Percentiles rank a stretch among this genome's conserved stretches.
Evolutionary conservation across 2,797 vertebrate species (phyloP).

Genomic region (Poeciliopsis paucimaculata): DNA sequence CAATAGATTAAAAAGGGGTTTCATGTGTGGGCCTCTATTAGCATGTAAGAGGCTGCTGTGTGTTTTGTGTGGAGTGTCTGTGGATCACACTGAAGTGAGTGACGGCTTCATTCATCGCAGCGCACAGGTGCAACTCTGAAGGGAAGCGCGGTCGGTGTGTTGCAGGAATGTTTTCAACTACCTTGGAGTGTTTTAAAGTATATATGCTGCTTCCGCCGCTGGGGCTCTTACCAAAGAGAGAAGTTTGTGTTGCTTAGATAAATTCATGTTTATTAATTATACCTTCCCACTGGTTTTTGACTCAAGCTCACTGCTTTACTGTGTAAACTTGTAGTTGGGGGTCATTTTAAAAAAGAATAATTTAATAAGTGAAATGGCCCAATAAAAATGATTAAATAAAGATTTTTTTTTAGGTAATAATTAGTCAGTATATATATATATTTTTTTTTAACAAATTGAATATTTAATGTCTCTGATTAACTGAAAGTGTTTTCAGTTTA

Average conservation of each 20-base stretch:
- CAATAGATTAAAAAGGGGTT: slow-evolving; percentile 52
- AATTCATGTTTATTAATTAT: not conserved
- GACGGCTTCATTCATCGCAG: slow-evolving; percentile 12
- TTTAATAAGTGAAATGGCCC: not conserved
- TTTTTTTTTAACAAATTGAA: not conserved
- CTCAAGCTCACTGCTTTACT: not conserved
- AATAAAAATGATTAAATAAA: not conserved
- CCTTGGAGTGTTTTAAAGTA: slow-evolving; percentile 9
- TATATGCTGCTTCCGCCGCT: slow-evolving; percentile 11
- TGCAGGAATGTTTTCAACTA: slow-evolving; percentile 26
- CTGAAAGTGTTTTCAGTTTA: not conserved
- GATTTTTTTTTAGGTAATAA: not conserved
- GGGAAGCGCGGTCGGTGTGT: slow-evolving; percentile 15
- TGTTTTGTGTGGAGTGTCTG: slow-evolving; percentile 48
- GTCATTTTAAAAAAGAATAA: not conserved
- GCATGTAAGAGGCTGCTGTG: slow-evolving; percentile 44
- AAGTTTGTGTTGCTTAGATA: slow-evolving; percentile 12
- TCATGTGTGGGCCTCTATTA: slow-evolving; percentile 42
- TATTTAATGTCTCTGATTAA: not conserved
- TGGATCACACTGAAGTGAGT: slow-evolving; percentile 47
- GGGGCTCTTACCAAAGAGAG: slow-evolving; percentile 1
- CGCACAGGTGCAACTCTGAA: slow-evolving; percentile 15
- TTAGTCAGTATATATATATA: not conserved
- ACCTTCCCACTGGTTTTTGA: not conserved
- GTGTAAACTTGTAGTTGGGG: not conserved